phyloP scores from a whole-genome alignment of 2,888 invertebrate species.

The Orthosia gothica region DNA sequence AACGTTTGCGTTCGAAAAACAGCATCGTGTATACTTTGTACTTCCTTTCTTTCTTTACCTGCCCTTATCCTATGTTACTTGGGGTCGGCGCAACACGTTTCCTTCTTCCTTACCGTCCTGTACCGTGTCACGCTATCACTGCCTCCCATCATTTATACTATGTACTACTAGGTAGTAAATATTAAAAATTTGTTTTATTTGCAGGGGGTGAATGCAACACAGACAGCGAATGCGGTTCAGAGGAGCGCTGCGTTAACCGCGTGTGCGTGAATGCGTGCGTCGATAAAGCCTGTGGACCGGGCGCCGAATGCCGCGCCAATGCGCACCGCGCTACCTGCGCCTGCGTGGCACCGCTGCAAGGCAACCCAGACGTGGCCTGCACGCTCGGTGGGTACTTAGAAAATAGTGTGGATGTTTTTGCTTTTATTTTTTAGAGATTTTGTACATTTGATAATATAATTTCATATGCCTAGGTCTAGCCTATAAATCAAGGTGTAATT shows the following conservation, averaged over 20 bases:
- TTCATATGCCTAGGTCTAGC: not conserved
- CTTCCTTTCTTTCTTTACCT: too few species aligned
- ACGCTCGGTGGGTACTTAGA: conserved; percentile 82
- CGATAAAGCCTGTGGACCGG: conserved; percentile 94
- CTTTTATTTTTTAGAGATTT: not conserved
- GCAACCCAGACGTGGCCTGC: conserved; percentile 96
- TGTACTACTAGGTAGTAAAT: not conserved
- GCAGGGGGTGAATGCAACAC: conserved; percentile 92
- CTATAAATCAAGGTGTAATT: conserved; percentile 7
- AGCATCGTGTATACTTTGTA: not conserved
- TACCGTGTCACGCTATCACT: too few species aligned
- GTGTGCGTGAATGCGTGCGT: conserved; percentile 95
- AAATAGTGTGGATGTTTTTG: not conserved
- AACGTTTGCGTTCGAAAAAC: not conserved
- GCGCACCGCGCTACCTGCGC: conserved; percentile 95
- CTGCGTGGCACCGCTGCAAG: conserved; percentile 94
- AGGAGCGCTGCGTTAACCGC: conserved; percentile 94
- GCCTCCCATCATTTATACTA: not conserved
- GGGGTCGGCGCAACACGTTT: too few species aligned
- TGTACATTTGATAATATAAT: not conserved
- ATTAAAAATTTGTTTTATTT: conserved; percentile 25
- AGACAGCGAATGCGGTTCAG: conserved; percentile 94
- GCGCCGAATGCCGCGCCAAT: conserved; percentile 95
- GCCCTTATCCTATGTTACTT: too few species aligned
- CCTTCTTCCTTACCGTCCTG: too few species aligned